Base-by-base conservation (phyloP, 2,113 vertebrate genomes). In the Phoenicopterus ruber region DNA sequence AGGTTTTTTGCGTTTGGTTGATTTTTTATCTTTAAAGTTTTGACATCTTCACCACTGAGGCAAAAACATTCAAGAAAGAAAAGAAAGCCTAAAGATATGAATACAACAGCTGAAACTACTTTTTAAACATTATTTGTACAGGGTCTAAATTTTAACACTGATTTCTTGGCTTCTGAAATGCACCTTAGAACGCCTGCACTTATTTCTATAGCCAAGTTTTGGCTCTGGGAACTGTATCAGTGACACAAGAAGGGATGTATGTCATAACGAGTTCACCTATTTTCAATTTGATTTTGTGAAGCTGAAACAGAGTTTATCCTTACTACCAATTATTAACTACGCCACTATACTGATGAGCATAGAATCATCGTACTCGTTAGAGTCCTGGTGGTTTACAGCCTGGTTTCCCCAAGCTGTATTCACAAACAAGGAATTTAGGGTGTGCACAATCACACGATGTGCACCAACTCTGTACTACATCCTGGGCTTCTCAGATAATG, bases 231-330 rank as follows among this genome's bases (percentile, higher is more conserved):
- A 28, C 32, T 38, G 7, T 11, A 34, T 2, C 14, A 57, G 74
- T 10, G 21, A 63, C 69, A 54, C 34, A 47, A 18, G 40, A 80
- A 61, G 9, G 32, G 38, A 28, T 13, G 10, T 6, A 58, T 5
- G 13, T 21, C 46, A 6, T 5, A 55, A 38, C 0, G 0, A 81
- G 24, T 34, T 52, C 49, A 69, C 31, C 61, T 63, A 18, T n/a
- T 83, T 82, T 54, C 50, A 59, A 10, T 10, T 19, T 32, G 65
- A 63, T 69, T 74, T 78, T 55, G 47, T 44, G 57, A 91, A 85
- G 54, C 25, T 49, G 69, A 49, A 84, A 36, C 32, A 40, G 32
- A 61, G 52, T 65, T 82, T 59, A 47, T 69, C 44, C 52, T 58
- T 8, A 11, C 3, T 3, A 49, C 38, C 24, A 28, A 34, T 40